Evolutionary conservation across 2,797 vertebrate species (phyloP), one percentile per base, ranked within the genome.

Genomic region (Xenentodon cancila): DNA sequence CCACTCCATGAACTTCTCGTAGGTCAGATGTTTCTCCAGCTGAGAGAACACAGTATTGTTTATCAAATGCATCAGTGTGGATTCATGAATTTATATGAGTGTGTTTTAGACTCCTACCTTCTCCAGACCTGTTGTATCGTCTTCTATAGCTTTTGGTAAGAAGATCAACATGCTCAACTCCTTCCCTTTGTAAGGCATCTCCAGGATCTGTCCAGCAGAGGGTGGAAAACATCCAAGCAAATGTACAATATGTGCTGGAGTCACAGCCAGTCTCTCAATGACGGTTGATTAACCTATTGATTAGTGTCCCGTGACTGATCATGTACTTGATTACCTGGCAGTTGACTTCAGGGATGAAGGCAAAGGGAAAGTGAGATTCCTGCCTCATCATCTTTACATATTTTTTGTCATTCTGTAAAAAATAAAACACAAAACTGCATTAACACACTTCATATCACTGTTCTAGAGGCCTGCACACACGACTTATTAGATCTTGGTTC

Each of bases 101-200:
- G 12, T 18, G n/a, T 30, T 0, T 25, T 9, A 32, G 25, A 46
- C 12, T 51, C 82, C 84, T 87, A 96, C 95, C 50, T 71, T 82
- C 79, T 93, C 90, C 75, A 98, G 87, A 13, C 95, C 95, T 5
- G 90, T 95, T 32, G 89, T 85, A 53, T 70, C 64, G 60, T 94
- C 94, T 64, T 91, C 75, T 0, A 92, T 94, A 0, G 83, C 59
- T 18, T 90, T 64, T 0, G 96, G 96, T 4, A 98, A 93, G 65
- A 97, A 53, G 62, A 98, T 86, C 50, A 97, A 25, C 94, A 97
- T 94, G 79, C 95, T 96, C 44, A 98, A 84, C 8, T 95, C 93
- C 0, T 88, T 68, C 1, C 75, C 89, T 0, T 64, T 80, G 47
- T 96, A 98, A 0, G 95, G 95, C 21, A 99, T 59, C 86, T 96